These are phyloP conservation scores for Laothoe populi DNA, from an alignment of 2,888 invertebrate genomes.

Conservation along the genomic window DNA sequence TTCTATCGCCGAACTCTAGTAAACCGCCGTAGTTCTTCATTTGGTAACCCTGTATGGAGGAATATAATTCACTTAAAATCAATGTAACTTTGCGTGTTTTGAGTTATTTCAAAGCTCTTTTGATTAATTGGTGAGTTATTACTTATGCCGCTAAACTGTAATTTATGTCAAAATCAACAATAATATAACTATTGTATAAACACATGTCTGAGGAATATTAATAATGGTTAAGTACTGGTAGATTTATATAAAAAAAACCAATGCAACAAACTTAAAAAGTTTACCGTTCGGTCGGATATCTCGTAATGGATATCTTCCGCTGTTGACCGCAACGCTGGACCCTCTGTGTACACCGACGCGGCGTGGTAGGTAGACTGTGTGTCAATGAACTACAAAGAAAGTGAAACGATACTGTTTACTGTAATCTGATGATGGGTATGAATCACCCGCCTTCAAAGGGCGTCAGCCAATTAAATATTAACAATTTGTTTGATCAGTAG, in stretches of 20 bases:
- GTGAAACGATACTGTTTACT: conserved; percentile 29
- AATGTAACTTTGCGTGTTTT: no score
- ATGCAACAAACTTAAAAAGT: conserved; percentile 33
- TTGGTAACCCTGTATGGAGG: no score
- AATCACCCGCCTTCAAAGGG: conserved; percentile 11
- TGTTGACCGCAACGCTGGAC: conserved; percentile 55
- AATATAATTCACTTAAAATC: no score
- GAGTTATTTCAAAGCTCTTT: no score
- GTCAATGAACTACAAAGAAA: conserved; percentile 54
- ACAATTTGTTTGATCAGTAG: neutral
- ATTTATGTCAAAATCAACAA: no score
- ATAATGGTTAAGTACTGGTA: neutral
- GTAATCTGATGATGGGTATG: neutral
- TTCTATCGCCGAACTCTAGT: no score
- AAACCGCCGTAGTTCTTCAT: no score
- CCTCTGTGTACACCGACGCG: conserved; percentile 49
- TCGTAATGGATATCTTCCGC: conserved; percentile 64
- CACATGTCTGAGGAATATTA: no score
- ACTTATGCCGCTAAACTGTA: no score
- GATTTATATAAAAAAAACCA: neutral
- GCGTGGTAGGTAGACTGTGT: conserved; percentile 45
- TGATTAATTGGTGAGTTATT: no score
- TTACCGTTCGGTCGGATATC: conserved; percentile 52
- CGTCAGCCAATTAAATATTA: neutral
- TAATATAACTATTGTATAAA: no score